These are phyloP conservation scores for Myxocyprinus asiaticus DNA, from an alignment of 2,113 vertebrate species.

Conservation along the genomic window DNA sequence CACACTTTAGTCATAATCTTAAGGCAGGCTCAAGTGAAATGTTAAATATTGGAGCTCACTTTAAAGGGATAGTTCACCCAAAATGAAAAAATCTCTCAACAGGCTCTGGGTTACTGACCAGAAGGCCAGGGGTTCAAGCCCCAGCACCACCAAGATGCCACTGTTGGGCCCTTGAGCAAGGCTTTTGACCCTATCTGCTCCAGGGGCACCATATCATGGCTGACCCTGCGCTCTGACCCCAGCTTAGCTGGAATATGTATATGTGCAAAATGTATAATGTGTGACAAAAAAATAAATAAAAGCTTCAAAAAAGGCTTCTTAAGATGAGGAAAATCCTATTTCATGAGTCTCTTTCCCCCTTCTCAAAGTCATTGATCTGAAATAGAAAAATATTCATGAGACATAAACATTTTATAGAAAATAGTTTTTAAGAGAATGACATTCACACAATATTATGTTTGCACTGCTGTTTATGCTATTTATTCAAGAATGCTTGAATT, in stretches of 20 bases:
- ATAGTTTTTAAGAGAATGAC: conserved; percentile 7
- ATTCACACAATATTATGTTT: conserved; percentile 17
- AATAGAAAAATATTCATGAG: conserved; percentile 8
- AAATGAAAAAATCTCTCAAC: background rate
- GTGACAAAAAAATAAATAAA: too few species aligned
- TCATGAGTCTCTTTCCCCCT: background rate
- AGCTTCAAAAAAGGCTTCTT: too few species aligned
- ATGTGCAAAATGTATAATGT: too few species aligned
- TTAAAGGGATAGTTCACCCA: background rate
- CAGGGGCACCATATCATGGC: too few species aligned
- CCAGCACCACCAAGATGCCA: too few species aligned
- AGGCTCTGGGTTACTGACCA: too few species aligned
- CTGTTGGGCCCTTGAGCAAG: too few species aligned
- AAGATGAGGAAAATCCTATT: background rate
- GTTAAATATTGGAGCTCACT: background rate
- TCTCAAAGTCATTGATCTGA: conserved; percentile 8
- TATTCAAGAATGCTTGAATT: background rate
- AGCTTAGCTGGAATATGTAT: too few species aligned
- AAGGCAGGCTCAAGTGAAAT: conserved; percentile 14
- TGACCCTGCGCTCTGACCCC: too few species aligned
- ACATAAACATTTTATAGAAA: background rate
- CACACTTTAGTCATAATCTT: conserved; percentile 34
- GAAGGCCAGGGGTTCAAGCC: too few species aligned
- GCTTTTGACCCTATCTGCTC: too few species aligned
- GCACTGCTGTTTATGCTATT: background rate